A percentile compares a stretch with the other conserved stretches of the same genome.
Evolutionary conservation across 2,797 vertebrate genomes (phyloP).

Genomic region (Alosa sapidissima): DNA sequence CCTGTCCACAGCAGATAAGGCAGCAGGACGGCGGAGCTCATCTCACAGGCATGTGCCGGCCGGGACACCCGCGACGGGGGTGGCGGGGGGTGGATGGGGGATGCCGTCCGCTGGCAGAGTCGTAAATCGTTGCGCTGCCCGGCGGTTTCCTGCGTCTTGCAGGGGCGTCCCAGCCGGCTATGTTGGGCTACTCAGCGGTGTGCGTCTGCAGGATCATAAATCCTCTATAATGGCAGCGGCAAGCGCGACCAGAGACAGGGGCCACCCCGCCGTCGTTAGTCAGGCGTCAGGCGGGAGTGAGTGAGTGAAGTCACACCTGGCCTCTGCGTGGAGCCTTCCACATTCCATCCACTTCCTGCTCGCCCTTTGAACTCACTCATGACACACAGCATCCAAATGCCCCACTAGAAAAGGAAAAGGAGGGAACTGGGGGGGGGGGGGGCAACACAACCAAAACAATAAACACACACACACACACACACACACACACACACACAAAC

Average conservation of each 20-base stretch:
- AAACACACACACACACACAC: slow-evolving; percentile 14
- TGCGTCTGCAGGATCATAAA: slow-evolving; percentile 36
- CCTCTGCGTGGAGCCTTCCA: slow-evolving; percentile 45
- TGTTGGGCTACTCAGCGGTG: slow-evolving; percentile 17
- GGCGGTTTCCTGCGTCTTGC: slow-evolving; percentile 60
- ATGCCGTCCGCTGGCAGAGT: slow-evolving; percentile 36
- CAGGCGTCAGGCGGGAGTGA: neutral
- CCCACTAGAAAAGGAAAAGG: neutral
- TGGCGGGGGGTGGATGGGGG: neutral
- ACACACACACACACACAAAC: neutral
- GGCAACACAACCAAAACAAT: neutral
- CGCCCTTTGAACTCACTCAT: slow-evolving; percentile 63
- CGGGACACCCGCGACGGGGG: neutral
- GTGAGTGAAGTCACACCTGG: slow-evolving; percentile 20
- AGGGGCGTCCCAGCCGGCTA: slow-evolving; percentile 19
- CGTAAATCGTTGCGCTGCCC: slow-evolving; percentile 64
- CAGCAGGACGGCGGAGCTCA: neutral
- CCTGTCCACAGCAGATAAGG: slow-evolving; percentile 42
- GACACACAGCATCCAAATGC: slow-evolving; percentile 44
- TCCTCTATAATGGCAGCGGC: slow-evolving; percentile 7
- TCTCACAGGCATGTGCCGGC: neutral
- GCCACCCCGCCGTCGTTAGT: neutral
- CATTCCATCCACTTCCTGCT: slow-evolving; percentile 65
- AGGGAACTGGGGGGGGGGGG: no score
- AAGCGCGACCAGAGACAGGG: slow-evolving; percentile 41